Conservation (phyloP, 2,797 vertebrate species). For the Caiman crocodilus region DNA sequence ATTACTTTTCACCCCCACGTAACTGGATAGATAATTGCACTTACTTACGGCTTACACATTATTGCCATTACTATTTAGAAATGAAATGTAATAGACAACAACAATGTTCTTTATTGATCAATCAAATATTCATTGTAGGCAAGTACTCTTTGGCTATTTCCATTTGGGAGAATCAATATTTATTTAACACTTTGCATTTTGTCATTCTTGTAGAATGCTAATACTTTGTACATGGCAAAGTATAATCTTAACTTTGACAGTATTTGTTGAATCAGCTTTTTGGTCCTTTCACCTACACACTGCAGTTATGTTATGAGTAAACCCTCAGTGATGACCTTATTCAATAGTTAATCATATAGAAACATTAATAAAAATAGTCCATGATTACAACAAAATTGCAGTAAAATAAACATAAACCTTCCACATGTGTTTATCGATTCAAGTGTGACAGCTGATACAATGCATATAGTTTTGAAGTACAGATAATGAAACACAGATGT, state of each 20-base stretch:
- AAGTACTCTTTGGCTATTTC: neutral
- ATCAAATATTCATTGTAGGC: slow-evolving; percentile 1
- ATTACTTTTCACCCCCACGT: slow-evolving; percentile 17
- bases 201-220: neutral
- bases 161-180: neutral
- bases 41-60: slow-evolving; percentile 27
- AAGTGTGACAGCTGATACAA: neutral
- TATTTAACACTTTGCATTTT: neutral
- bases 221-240: neutral
- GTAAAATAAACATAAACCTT: too few relatives aligned
- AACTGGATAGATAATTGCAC: neutral
- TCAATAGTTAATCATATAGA: neutral
- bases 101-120: slow-evolving; percentile 35
- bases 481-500: neutral
- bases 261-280: neutral
- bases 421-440: neutral
- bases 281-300: neutral
- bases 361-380: neutral
- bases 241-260: neutral
- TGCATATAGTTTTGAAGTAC: neutral
- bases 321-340: neutral
- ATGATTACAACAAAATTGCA: neutral
- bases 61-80: neutral
- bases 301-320: neutral
- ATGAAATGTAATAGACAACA: slow-evolving; percentile 45